A percentile compares a stretch with the other conserved stretches of the same genome.
Conservation (phyloP, 2,113 vertebrate species). For the Drymodes brunneopygia region DNA sequence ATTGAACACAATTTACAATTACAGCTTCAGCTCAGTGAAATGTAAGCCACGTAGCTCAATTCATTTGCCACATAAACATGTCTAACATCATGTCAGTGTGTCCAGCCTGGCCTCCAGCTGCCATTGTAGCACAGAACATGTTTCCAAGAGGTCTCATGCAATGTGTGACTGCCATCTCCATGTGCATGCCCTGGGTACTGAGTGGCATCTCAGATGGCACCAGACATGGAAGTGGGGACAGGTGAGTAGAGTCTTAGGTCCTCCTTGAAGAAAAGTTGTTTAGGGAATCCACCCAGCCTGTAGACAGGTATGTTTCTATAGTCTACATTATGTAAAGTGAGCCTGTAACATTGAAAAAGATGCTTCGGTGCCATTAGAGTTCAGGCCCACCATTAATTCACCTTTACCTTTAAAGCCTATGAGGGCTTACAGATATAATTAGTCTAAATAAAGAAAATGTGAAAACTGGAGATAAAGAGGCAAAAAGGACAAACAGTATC, state of each 20-base stretch:
- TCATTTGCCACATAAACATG: neutral
- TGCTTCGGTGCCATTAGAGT: neutral
- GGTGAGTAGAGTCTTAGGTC: neutral
- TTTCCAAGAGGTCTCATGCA: neutral
- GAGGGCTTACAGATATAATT: neutral
- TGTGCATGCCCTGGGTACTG: neutral
- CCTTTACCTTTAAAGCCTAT: neutral
- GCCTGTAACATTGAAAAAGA: neutral
- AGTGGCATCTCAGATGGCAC: neutral
- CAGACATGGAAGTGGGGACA: neutral
- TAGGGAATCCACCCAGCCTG: neutral
- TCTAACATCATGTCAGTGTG: neutral
- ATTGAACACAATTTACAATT: neutral
- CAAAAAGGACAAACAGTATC: neutral
- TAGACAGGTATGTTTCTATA: neutral
- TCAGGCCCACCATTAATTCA: neutral
- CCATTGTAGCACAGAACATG: accelerated
- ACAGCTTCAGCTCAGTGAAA: neutral
- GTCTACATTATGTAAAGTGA: neutral
- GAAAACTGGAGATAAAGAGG: neutral
- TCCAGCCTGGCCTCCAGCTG: neutral
- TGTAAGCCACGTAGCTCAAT: neutral
- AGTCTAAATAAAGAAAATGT: neutral
- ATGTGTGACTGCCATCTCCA: neutral
- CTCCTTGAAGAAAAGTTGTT: neutral